Base-by-base conservation (phyloP, 2,888 invertebrate species). In the Melangyna quadrimaculata region DNA sequence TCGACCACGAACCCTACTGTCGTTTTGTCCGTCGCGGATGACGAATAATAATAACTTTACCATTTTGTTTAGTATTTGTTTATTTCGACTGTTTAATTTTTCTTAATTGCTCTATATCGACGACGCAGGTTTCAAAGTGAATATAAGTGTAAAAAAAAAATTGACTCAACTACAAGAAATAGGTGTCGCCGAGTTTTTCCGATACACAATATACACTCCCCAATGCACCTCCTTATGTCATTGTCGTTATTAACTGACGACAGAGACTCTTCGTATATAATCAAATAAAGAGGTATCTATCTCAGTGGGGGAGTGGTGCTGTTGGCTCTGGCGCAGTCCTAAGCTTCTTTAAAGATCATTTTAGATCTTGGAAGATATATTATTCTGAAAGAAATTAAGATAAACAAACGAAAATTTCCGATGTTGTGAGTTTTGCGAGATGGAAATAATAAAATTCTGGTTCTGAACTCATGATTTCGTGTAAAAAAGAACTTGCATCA, bases 221-320 rank as follows among this genome's bases (percentile, higher is more conserved):
- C 32, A 59, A 37, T 59, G 59, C 22, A 59, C 3, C 22, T 35
- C 59, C 35, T 19, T 35, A 59, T 55, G 29, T 55, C 55, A 55
- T 55, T 55, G 22, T 35, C 19, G n/a, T 17, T 29, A 55, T 55
- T 57, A 19, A 9, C 19, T 59, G 59, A 22, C 35, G 19, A 59
- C 59, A 35, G 35, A 59, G 59, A 59, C 12, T 59, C 14, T 6
- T 59, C 19, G 0, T 35, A 14, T 22, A 29, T 32, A 55, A n/a
- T 59, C 37, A 37, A 59, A 19, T 35, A 59, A n/a, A 59, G 22
- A 22, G 35, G 35, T 57, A 57, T 57, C 57, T 32, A 17, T 37
- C 35, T 61, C 40, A 61, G 61, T 40, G 61, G 43, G 63, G 63
- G 63, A 63, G 63, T 63, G 63, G 43, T 43, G 27, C 40, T 45